Base-by-base conservation (phyloP, 2,888 invertebrate genomes). In the Physocephala rufipes region DNA sequence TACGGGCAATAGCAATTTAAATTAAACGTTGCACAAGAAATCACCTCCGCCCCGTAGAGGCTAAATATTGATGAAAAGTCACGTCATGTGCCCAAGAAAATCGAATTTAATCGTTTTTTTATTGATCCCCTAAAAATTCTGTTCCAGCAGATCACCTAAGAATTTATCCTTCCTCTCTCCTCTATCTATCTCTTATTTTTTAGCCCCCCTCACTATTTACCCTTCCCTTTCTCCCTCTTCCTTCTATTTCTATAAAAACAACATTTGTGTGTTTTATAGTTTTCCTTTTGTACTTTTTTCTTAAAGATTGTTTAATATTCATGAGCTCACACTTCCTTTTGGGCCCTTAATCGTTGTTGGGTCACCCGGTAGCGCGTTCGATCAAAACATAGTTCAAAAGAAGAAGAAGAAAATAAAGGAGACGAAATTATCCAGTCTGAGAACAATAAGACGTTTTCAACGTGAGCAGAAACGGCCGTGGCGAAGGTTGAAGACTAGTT, bases 261-360 rank as follows among this genome's bases (percentile, higher is more conserved):
- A 49, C n/a, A 49, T 36, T 36, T 36, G n/a, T 36, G 9, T 9
- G 36, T 36, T 36, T 36, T 7, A 36, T 36, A 36, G n/a, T 36
- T 36, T 36, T 36, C 4, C 9, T 4, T 36, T 36, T 36, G 36
- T 36, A 9, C 36, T 36, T 19, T 49, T 49, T 49, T 7, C 12
- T 2, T 16, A n/a, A 19, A 49, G 16, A 12, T 12, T 67, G 61
- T 49, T 68, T 68, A 68, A 59, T 68, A 68, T 68, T 68, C 68
- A 68, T 61, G 68, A 68, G 68, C 61, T 61, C 49, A 51, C 68
- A 49, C 68, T 68, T 68, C 68, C 68, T 68, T 55, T 49, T 43
- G 24, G 59, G 45, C 19, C 13, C 45, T 53, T 66, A 51, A 66
- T 66, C 66, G 66, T 65, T n/a, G n/a, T n/a, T 63, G 21, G 49